These are phyloP conservation scores for Tragelaphus oryx DNA, from an alignment of 2,797 vertebrate genomes.

Conservation along the genomic window DNA sequence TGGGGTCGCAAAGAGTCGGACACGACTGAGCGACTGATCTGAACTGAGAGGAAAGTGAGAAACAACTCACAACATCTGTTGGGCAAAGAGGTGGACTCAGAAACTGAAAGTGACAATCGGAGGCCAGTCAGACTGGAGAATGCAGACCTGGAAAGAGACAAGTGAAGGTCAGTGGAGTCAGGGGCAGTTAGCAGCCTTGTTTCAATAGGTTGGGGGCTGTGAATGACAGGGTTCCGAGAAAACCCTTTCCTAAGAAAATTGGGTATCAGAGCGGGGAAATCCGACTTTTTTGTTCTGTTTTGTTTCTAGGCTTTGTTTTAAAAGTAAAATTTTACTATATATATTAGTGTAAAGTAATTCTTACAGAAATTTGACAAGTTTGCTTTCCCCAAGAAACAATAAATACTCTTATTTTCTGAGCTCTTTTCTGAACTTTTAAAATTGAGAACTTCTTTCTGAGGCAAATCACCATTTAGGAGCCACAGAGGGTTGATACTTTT, in stretches of 20 bases:
- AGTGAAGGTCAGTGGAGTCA: background rate
- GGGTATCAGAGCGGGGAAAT: background rate
- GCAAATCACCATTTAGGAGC: background rate
- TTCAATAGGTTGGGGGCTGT: background rate
- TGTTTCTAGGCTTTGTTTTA: background rate
- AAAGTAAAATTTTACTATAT: slow-evolving; percentile 35
- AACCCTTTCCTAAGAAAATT: background rate
- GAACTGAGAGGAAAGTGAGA: background rate
- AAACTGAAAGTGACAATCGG: background rate
- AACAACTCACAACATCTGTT: background rate
- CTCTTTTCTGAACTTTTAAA: background rate
- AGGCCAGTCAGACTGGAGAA: background rate
- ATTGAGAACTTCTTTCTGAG: slow-evolving; percentile 24
- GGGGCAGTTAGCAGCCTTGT: background rate
- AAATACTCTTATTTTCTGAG: background rate
- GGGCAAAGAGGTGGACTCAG: background rate
- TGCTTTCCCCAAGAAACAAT: background rate
- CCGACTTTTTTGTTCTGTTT: background rate
- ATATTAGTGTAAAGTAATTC: slow-evolving; percentile 15
- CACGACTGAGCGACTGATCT: too few relatives aligned
- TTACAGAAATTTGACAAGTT: slow-evolving; percentile 30
- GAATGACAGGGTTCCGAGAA: background rate
- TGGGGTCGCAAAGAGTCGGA: too few relatives aligned
- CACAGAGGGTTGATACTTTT: slow-evolving; percentile 30
- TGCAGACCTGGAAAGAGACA: background rate